Evolutionary conservation across 1,140 invertebrate genomes (phyloP), one percentile per base, ranked within the genome.

Genomic region (Euura lappo): DNA sequence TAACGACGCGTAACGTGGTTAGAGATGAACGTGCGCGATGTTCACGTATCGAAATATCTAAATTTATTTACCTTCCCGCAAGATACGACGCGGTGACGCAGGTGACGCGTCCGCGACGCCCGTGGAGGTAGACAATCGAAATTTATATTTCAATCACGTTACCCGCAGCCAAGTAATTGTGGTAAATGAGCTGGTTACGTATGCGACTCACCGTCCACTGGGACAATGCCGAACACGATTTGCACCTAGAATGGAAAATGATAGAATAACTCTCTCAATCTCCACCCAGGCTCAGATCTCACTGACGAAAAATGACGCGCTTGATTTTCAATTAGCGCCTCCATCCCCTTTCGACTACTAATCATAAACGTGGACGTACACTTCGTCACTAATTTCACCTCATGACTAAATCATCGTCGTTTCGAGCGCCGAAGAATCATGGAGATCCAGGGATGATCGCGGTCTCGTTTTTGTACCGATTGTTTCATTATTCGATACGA

Each of bases 111-210:
- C 28, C 28, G 28, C 28, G 28, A 28, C 28, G 28, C 28, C 28
- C 28, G 28, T 28, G 28, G 28, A 28, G 28, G 28, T 28, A 28
- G 28, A 28, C 28, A 28, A 28, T 28, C 28, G 28, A 79, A 78
- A 76, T 80, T 78, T 72, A 72, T 74, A 80, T 80, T 79, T 79
- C 73, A 78, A 72, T 75, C 79, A 80, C 79, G 79, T 75, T 72
- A 72, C 77, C 79, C 72, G 79, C 75, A 73, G 72, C 71, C 72
- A 76, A 75, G 79, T 80, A 80, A 80, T 80, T 80, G 79, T 79
- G 79, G 80, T 80, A 80, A 80, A 80, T 77, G 79, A 66, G 72
- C 47, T 74, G 77, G 72, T 80, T 74, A 76, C 77, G 79, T 80
- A 80, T 75, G 79, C 79, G 72, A 78, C 66, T 78, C 72, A 71